Base-by-base conservation (phyloP, 2,113 vertebrate species). In the Lepus americanus region DNA sequence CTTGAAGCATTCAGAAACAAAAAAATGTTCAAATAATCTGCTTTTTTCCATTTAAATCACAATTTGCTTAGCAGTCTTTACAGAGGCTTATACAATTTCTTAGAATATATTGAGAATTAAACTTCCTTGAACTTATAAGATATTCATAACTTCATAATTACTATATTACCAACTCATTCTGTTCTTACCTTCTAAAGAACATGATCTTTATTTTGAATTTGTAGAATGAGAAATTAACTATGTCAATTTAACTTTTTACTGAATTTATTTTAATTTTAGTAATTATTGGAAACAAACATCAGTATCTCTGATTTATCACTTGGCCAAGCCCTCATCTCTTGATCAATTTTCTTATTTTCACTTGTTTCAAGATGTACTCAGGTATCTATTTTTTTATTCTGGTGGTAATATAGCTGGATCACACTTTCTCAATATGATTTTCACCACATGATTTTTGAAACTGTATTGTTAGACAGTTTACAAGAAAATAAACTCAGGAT, bases 321-420 rank as follows among this genome's bases (percentile, higher is more conserved):
- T 17, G 59, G 59, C 92, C 7, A 61, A 36, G 22, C 44, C 22
- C 3, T 74, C 39, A 83, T 53, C 73, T 49, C 29, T 39, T 51
- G 17, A 70, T 87, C 70, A 61, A 39, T 89, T 89, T 95, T 89
- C 64, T 83, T 79, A 23, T 94, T 92, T 61, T 84, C 90, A 74
- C 44, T 83, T 90, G 31, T 72, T 83, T 89, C 6, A 25, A 74
- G 39, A 74, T 53, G 1, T 83, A 6, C 10, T 66, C 33, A 53
- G 59, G 44, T 86, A 59, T 51, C 33, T 80, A 4, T n/a, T 51
- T 93, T 91, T 33, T 69, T 79, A 51, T 20, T 33, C 59, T 64
- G 27, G 70, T 67, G 67, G 13, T 36, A 63, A 72, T n/a, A 87
- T 22, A 49, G 53, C 53, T 29, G 16, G 1, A 36, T 94, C 64